phyloP scores from a whole-genome alignment of 2,888 invertebrate genomes.

The Napeogenes inachia region DNA sequence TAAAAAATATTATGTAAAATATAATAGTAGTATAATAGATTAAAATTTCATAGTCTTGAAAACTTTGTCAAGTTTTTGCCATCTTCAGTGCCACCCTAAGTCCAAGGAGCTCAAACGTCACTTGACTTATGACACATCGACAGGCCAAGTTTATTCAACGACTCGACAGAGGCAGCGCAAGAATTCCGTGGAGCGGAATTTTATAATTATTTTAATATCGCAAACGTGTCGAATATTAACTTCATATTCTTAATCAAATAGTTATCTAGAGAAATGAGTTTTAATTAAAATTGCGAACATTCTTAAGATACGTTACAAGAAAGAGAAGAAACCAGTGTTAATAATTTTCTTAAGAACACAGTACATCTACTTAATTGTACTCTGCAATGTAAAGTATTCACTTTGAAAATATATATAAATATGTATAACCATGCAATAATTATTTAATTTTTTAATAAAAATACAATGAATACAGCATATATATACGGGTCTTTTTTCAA shows the following conservation, averaged over 20 bases:
- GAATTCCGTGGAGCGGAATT: conserved; percentile 43
- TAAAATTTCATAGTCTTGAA: conserved; percentile 14
- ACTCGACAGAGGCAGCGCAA: conserved; percentile 52
- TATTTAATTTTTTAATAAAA: too few species aligned
- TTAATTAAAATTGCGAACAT: not conserved
- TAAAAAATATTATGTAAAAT: too few species aligned
- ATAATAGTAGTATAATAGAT: conserved; percentile 7
- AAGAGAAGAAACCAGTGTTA: too few species aligned
- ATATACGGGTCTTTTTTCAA: too few species aligned
- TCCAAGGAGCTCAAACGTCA: conserved; percentile 50
- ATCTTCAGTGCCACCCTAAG: conserved; percentile 27
- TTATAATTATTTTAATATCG: conserved; percentile 18
- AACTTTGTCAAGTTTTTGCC: conserved; percentile 22
- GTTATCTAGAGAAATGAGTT: not conserved
- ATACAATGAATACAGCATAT: too few species aligned
- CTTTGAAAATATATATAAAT: too few species aligned
- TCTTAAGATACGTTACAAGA: too few species aligned
- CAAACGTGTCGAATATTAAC: not conserved
- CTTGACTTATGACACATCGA: conserved; percentile 77
- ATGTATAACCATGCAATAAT: too few species aligned
- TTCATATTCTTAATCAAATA: conserved; percentile 1
- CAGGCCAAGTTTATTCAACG: conserved; percentile 73
- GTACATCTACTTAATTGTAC: too few species aligned
- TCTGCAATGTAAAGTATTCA: too few species aligned
- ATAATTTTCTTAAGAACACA: too few species aligned